phyloP scores from a whole-genome alignment of 2,113 vertebrate genomes.

The Labeo catla region DNA sequence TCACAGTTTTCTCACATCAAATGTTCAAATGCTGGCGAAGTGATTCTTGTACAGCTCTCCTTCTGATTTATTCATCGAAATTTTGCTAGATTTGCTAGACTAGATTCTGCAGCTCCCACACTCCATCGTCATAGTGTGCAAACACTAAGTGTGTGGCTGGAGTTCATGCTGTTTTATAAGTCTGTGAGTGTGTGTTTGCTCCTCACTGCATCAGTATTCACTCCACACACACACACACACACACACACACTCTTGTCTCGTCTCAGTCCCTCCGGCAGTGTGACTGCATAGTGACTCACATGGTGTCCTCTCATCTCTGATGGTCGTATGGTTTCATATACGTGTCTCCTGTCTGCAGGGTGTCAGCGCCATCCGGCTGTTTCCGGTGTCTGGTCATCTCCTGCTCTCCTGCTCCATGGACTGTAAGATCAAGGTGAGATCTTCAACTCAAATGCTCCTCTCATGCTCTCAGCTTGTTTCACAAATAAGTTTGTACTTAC shows the following conservation, averaged over 20 bases:
- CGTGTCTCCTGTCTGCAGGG: conserved; percentile 57
- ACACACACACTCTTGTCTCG: neutral
- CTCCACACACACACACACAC: too few relatives aligned
- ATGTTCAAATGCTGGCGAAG: too few relatives aligned
- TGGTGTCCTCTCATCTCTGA: too few relatives aligned
- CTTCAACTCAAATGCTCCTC: neutral
- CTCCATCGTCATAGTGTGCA: neutral
- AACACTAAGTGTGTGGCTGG: neutral
- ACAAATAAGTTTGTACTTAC: too few relatives aligned
- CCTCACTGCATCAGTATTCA: neutral
- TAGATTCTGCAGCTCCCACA: too few relatives aligned
- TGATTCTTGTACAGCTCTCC: too few relatives aligned
- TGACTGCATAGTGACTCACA: too few relatives aligned
- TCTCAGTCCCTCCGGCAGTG: neutral
- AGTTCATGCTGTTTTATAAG: neutral
- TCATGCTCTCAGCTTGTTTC: neutral
- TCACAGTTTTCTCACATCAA: too few relatives aligned
- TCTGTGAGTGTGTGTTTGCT: too few relatives aligned
- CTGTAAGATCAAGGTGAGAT: conserved; percentile 96
- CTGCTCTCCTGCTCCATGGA: conserved; percentile 96
- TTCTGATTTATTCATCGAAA: too few relatives aligned
- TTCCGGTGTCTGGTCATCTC: conserved; percentile 92
- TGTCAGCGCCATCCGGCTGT: conserved; percentile 95
- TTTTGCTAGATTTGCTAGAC: too few relatives aligned
- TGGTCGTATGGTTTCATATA: neutral